Evolutionary conservation across 2,113 vertebrate species (phyloP).

Genomic region (Microtus ochrogaster): DNA sequence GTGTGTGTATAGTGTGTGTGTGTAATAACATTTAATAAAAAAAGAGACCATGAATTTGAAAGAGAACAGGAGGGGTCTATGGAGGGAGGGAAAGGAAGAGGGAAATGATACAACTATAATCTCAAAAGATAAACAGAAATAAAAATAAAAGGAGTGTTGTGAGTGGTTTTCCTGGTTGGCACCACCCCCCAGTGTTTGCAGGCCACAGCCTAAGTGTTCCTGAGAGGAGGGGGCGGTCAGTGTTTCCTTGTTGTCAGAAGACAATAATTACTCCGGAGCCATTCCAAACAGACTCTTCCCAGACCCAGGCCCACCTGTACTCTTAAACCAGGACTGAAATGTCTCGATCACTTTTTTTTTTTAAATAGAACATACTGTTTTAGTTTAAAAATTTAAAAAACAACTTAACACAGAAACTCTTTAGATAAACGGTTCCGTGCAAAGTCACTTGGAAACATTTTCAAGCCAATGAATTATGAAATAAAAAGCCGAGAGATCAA

Average conservation of each 20-base stretch:
- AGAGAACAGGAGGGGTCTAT: background rate
- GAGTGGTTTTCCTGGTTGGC: background rate
- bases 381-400: background rate
- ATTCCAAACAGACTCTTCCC: background rate
- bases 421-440: background rate
- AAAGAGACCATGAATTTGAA: background rate
- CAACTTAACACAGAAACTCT: background rate
- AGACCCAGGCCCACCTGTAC: background rate
- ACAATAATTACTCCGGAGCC: background rate
- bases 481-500: background rate
- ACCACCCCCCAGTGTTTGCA: background rate
- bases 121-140: background rate
- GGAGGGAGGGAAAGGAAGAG: background rate
- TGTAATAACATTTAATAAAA: background rate
- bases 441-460: slow-evolving; percentile 48
- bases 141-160: background rate
- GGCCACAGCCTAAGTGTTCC: background rate
- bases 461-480: background rate
- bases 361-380: background rate
- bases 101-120: background rate
- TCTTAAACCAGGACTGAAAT: background rate
- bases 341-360: background rate
- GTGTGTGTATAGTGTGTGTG: background rate
- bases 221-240: too few relatives aligned
- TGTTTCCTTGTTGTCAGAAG: background rate